Base-by-base conservation (phyloP, 2,113 vertebrate species). In the Chloroceryle aenea region DNA sequence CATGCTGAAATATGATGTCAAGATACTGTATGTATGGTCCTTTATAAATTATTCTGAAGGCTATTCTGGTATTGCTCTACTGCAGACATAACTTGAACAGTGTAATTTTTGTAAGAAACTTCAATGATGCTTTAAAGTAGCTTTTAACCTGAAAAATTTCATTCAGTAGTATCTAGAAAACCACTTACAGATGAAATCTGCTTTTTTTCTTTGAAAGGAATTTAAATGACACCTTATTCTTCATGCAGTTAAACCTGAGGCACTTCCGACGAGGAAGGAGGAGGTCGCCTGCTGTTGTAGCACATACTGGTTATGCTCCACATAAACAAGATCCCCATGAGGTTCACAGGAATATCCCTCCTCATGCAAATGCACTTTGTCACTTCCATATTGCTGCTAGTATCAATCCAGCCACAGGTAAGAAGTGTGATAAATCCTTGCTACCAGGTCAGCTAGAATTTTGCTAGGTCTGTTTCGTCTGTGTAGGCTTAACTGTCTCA, bases 351-450 rank as follows among this genome's bases (percentile, higher is more conserved):
- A 98, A 88, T 58, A 85, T 91, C 30, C 85, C 96, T 75, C 96
- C 99, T 47, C 99, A 99, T 72, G 98, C 99, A 94, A 99, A 99
- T 82, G 98, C 99, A 42, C 99, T 99, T 74, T 99, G 99, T 96
- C 99, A 99, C 98, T 99, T 99, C 95, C 99, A 99, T 94, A 99
- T 99, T 66, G 99, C 99, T 86, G 99, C 99, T 95, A 99, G 99
- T 98, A 99, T 99, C 96, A 99, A 99, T 96, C 99, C 99, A 87
- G 99, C 99, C 64, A 99, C 99, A 97, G 99, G 99, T 99, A 94
- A 94, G 55, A 80, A 78, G 4, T 42, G 6, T 29, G 17, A 19
- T 72, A 55, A 52, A 32, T 47, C 19, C 27, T 76, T 89, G 42
- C 40, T 59, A 9, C 36, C 32, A 56, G 21, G 7, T 32, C 12